Evolutionary conservation across 1,140 invertebrate species (phyloP).

Genomic region (Sminthurinus signatus): DNA sequence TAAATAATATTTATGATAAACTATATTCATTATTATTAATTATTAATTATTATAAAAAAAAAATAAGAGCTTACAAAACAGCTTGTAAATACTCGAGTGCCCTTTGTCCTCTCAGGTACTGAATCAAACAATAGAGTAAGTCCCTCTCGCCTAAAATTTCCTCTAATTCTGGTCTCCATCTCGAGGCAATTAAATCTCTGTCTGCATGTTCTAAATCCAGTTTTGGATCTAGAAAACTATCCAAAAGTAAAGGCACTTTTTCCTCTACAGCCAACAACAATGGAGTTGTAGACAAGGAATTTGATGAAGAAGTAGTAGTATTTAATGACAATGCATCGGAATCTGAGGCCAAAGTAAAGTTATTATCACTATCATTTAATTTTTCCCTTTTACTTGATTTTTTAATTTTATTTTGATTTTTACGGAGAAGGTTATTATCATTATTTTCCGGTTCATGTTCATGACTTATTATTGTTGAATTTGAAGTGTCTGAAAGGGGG

Average conservation of each 20-base stretch:
- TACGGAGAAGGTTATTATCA: neutral
- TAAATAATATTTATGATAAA: too few relatives aligned
- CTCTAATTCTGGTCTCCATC: conserved; percentile 30
- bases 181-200: conserved; percentile 21
- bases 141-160: conserved; percentile 34
- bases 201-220: conserved; percentile 34
- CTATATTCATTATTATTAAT: too few relatives aligned
- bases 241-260: conserved; percentile 29
- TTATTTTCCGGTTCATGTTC: too few relatives aligned
- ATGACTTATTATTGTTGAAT: too few relatives aligned
- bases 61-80: too few relatives aligned
- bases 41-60: too few relatives aligned
- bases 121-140: conserved; percentile 36
- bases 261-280: neutral
- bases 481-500: too few relatives aligned
- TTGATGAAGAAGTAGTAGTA: neutral
- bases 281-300: neutral
- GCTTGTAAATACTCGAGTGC: conserved; percentile 38
- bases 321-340: too few relatives aligned
- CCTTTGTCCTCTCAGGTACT: conserved; percentile 33
- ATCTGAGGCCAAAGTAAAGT: too few relatives aligned
- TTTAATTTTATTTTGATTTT: neutral
- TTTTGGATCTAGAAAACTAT: conserved; percentile 31
- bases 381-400: neutral
- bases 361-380: neutral